These are phyloP conservation scores for Cheilosia soror DNA, from an alignment of 2,888 invertebrate species.

Conservation along the genomic window DNA sequence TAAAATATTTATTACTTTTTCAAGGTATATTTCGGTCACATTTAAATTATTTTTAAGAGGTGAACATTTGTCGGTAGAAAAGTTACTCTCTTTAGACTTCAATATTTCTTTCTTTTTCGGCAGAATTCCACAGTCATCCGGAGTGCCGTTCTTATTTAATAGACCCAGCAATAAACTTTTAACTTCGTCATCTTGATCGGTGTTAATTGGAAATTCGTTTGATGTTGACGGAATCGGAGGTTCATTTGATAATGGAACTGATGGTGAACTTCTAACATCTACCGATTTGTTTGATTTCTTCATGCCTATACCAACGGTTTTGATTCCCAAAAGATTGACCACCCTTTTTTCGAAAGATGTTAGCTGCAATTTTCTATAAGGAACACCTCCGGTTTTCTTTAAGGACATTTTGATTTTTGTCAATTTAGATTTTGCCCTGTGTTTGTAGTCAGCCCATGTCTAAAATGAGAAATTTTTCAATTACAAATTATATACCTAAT, in stretches of 20 bases:
- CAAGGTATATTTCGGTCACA: too few relatives aligned
- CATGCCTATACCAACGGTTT: not conserved
- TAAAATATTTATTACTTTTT: too few relatives aligned
- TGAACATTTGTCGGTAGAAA: too few relatives aligned
- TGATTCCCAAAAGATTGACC: not conserved
- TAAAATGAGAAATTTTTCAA: not conserved
- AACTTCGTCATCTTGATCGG: not conserved
- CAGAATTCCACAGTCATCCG: not conserved
- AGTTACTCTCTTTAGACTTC: not conserved
- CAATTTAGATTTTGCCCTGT: not conserved
- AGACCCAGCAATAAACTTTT: not conserved
- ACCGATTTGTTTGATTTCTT: not conserved
- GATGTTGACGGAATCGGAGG: not conserved
- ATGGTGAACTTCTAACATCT: not conserved
- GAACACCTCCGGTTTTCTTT: not conserved
- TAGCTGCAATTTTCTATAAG: not conserved
- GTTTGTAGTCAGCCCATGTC: conserved; percentile 4
- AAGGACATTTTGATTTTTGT: not conserved
- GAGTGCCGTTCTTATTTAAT: not conserved
- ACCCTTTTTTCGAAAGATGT: not conserved
- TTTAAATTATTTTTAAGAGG: too few relatives aligned
- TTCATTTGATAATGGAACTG: not conserved
- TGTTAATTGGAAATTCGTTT: not conserved
- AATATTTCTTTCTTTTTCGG: not conserved
- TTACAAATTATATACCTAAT: not conserved